Evolutionary conservation across 2,888 invertebrate species (phyloP).

Genomic region (Ormyrus nitidulus): DNA sequence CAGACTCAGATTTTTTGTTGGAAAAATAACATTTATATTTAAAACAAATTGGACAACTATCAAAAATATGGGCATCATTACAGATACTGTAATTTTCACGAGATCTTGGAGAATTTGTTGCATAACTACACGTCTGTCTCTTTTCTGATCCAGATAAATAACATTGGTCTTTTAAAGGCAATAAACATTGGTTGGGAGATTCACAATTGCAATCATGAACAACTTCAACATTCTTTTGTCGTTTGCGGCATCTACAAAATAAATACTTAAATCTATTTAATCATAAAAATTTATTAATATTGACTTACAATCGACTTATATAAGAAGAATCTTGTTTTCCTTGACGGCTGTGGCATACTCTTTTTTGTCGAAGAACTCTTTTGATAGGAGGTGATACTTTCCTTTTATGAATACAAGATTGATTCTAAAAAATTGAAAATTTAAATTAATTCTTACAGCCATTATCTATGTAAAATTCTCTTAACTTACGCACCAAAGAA

Average conservation of each 20-base stretch:
- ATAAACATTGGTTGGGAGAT: slow-evolving; percentile 51
- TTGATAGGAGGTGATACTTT: slow-evolving; percentile 58
- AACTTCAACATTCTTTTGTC: slow-evolving; percentile 30
- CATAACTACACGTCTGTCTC: slow-evolving; percentile 53
- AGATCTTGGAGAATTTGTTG: slow-evolving; percentile 43
- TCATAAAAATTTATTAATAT: neutral
- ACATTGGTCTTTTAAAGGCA: slow-evolving; percentile 57
- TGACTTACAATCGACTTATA: slow-evolving; percentile 62
- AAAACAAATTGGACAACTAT: slow-evolving; percentile 69
- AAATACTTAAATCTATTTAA: slow-evolving; percentile 14
- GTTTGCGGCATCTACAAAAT: slow-evolving; percentile 56
- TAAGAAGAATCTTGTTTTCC: slow-evolving; percentile 59
- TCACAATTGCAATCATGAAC: slow-evolving; percentile 36
- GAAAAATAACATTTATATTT: slow-evolving; percentile 70
- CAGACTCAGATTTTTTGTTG: slow-evolving; percentile 21
- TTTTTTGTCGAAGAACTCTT: slow-evolving; percentile 69
- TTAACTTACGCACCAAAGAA: slow-evolving; percentile 67
- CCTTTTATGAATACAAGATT: slow-evolving; percentile 63
- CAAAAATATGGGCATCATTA: slow-evolving; percentile 61
- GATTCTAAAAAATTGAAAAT: slow-evolving; percentile 60
- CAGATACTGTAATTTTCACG: slow-evolving; percentile 53
- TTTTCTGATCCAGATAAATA: slow-evolving; percentile 57
- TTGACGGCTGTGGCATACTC: slow-evolving; percentile 69
- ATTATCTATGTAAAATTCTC: slow-evolving; percentile 20
- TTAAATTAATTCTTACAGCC: neutral